Base-by-base conservation (phyloP, 2,797 vertebrate genomes). In the Limosa lapponica region DNA sequence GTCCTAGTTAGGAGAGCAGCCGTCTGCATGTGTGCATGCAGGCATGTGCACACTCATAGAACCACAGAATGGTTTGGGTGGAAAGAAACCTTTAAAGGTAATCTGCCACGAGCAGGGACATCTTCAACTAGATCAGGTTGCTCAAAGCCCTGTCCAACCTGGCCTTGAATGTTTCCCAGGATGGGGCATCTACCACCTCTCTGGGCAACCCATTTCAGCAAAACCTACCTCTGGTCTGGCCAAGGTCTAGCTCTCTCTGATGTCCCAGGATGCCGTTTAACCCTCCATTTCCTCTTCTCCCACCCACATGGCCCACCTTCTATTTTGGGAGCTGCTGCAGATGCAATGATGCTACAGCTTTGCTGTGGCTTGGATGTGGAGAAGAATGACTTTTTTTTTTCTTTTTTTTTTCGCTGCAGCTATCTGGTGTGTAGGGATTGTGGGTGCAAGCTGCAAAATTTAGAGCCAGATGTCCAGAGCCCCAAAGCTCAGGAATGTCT, bases 1-100 rank as follows among this genome's bases (percentile, higher is more conserved):
- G 17, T 54, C 86, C 89, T 59, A 14, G 24, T 28, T 52, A 39
- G 78, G 78, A 58, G 59, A 55, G 27, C 54, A 49, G 13, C 41
- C 3, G 0, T 48, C 48, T 0, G 2, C 46, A 15, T 0, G 5
- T 12, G 8, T 41, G 28, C 1, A 1, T 0, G 2, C 20, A 13
- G 0, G 0, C 10, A 8, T 2, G 2, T 17, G 30, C 32, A 11
- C 6, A 2, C 5, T 32, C 23, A 4, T 4, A n/a, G 34, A 27
- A 17, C n/a, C 39, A 7, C 0, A 2, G 24, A 14, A 24, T 2
- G 25, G 24, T 70, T 65, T 43, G 15, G 28, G 32, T 32, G 8
- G n/a, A 44, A 70, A 44, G 36, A 16, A 28, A 25, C 24, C 22
- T 71, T 11, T 2, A 1, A 30, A 65, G 39, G 2, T n/a, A n/a